These are phyloP conservation scores for Phalacrocorax carbo DNA, from an alignment of 2,113 vertebrate species.

Conservation along the genomic window DNA sequence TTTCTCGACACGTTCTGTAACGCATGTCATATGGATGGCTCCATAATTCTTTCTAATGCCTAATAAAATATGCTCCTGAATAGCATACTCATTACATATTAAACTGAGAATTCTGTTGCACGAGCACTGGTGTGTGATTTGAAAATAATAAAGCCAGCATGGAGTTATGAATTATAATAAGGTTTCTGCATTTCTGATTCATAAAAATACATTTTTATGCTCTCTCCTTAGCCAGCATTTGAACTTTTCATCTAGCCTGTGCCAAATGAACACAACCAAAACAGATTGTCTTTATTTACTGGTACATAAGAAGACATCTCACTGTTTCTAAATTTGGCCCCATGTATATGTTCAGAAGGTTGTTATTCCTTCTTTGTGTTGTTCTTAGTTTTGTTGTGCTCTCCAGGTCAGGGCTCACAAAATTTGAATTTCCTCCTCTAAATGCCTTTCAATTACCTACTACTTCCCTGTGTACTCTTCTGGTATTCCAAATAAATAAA, in stretches of 20 bases:
- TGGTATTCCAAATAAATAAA: neutral
- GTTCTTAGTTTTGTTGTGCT: neutral
- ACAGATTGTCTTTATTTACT: neutral
- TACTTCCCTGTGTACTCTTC: neutral
- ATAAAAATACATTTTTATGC: constrained; percentile 1
- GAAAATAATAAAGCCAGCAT: constrained; percentile 23
- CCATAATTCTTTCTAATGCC: constrained; percentile 10
- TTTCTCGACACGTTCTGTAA: neutral
- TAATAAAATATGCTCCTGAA: constrained; percentile 4
- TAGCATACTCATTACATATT: neutral
- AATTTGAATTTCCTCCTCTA: neutral
- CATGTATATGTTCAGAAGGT: neutral
- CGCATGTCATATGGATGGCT: neutral
- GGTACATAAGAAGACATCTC: neutral
- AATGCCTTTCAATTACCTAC: neutral
- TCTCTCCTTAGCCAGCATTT: neutral
- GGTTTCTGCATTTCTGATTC: constrained; percentile 20
- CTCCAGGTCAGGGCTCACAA: neutral
- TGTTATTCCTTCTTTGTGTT: neutral
- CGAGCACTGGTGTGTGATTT: neutral
- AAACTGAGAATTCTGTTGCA: constrained; percentile 15
- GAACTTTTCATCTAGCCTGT: constrained; percentile 2
- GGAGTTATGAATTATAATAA: constrained; percentile 33
- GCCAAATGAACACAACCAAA: neutral
- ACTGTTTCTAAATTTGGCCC: neutral